A percentile compares a stretch with the other conserved stretches of the same genome.
phyloP scores from a whole-genome alignment of 2,113 vertebrate genomes.

The Sebastes fasciatus region DNA sequence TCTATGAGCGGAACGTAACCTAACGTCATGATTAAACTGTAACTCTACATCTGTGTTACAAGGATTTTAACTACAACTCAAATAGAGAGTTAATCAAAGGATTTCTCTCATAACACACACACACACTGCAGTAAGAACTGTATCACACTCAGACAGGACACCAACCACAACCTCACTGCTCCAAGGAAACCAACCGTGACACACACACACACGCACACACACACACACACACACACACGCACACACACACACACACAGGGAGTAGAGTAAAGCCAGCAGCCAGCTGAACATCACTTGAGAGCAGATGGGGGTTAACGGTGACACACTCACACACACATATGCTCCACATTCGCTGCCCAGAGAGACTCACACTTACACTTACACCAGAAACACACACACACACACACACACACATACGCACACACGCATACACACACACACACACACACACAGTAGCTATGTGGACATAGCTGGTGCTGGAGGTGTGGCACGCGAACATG shows the following conservation, averaged over 20 bases:
- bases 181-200: neutral
- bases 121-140: neutral
- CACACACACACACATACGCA: no score
- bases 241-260: neutral
- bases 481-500: neutral
- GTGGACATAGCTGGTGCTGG: neutral
- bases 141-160: neutral
- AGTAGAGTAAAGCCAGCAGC: neutral
- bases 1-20: no score
- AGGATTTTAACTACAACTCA: no score
- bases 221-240: constrained; percentile 11
- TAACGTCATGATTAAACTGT: no score
- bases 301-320: constrained; percentile 15
- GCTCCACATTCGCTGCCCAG: neutral
- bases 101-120: no score
- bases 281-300: constrained; percentile 17
- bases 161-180: neutral
- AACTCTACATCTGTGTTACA: no score
- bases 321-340: neutral
- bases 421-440: no score
- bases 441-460: no score
- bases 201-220: neutral
- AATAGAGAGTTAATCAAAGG: no score
- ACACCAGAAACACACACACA: neutral
- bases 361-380: neutral